Evolutionary conservation across 2,113 vertebrate species (phyloP).

Genomic region (Gymnogyps californianus): DNA sequence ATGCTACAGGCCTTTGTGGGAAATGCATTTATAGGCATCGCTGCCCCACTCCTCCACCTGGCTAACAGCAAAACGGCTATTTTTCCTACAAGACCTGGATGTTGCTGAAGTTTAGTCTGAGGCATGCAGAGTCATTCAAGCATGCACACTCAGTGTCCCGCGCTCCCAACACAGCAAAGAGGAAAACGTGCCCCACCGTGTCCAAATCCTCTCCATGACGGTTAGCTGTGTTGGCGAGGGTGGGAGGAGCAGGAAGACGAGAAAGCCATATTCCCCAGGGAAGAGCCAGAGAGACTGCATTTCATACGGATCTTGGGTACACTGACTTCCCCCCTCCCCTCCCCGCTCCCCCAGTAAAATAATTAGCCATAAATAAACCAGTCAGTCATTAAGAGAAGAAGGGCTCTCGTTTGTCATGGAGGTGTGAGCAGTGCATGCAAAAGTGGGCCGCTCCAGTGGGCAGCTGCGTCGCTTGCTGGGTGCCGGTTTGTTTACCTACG

Average conservation of each 20-base stretch:
- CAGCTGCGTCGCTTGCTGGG: conserved; percentile 12
- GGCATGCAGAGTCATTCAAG: conserved; percentile 18
- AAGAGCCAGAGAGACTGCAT: neutral
- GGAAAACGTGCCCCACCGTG: neutral
- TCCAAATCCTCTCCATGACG: neutral
- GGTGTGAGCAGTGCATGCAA: conserved; percentile 76
- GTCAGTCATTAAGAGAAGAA: neutral
- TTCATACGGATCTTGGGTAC: neutral
- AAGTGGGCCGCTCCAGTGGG: neutral
- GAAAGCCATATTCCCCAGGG: neutral
- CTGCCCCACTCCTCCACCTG: neutral
- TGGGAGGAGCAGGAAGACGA: neutral
- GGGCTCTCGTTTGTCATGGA: conserved; percentile 41
- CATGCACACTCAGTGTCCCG: conserved; percentile 51
- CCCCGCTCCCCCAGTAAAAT: neutral
- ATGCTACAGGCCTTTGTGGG: neutral
- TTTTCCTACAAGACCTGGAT: neutral
- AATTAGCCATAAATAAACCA: neutral
- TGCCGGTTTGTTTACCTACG: conserved; percentile 85
- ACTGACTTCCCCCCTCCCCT: neutral
- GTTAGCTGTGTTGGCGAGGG: neutral
- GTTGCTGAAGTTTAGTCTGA: conserved; percentile 18
- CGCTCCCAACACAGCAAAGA: neutral
- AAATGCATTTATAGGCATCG: neutral
- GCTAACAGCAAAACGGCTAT: neutral